phyloP scores from a whole-genome alignment of 2,797 vertebrate genomes.

The Aselliscus stoliczkanus region DNA sequence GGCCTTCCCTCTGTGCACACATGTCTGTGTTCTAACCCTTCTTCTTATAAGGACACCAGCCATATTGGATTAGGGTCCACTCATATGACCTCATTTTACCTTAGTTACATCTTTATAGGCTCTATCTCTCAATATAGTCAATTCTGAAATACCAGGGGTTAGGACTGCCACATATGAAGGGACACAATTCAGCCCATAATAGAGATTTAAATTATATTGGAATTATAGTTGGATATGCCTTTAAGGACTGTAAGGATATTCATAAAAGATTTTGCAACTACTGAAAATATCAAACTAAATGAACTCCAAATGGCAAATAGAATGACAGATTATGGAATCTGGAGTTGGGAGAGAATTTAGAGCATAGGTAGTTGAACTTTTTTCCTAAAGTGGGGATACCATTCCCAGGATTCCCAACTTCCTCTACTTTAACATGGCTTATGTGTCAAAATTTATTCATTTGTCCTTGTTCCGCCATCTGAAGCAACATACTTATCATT shows the following conservation, averaged over 20 bases:
- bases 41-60: not conserved
- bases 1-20: not conserved
- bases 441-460: not conserved
- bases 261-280: not conserved
- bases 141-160: not conserved
- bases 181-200: not conserved
- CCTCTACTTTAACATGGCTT: not conserved
- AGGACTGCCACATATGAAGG: not conserved
- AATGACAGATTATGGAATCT: not conserved
- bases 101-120: not conserved
- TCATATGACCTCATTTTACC: not conserved
- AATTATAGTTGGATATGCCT: not conserved
- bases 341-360: not conserved
- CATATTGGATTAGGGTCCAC: not conserved
- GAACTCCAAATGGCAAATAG: not conserved
- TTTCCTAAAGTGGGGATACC: not conserved
- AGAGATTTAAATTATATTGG: not conserved
- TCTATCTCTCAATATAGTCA: not conserved
- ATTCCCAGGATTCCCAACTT: not conserved
- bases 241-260: not conserved
- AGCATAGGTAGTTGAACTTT: not conserved
- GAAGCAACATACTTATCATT: not conserved
- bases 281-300: not conserved
- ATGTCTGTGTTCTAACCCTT: not conserved
- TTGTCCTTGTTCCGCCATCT: not conserved